phyloP scores from a whole-genome alignment of 2,797 vertebrate genomes.

The Molossus alvarezi region DNA sequence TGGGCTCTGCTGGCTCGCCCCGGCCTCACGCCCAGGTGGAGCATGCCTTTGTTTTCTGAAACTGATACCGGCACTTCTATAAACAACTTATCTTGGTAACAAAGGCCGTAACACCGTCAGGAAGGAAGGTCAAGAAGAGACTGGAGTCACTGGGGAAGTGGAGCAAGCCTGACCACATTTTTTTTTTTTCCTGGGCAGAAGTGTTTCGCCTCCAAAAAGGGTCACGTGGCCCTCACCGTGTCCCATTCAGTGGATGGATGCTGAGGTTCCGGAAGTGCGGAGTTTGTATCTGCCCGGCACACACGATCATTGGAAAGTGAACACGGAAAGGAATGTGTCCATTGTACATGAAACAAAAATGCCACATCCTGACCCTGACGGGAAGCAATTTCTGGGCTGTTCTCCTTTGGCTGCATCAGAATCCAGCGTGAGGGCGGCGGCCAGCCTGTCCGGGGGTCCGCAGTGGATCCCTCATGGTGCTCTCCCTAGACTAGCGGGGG shows the following conservation, averaged over 20 bases:
- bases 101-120: slow-evolving; percentile 61
- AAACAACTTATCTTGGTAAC: slow-evolving; percentile 83
- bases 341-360: background rate
- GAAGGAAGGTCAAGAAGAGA: slow-evolving; percentile 81
- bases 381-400: background rate
- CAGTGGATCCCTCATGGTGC: too few relatives aligned
- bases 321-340: slow-evolving; percentile 32
- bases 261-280: background rate
- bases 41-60: slow-evolving; percentile 67
- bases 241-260: background rate
- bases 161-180: background rate
- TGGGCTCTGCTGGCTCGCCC: background rate
- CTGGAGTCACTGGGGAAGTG: slow-evolving; percentile 39
- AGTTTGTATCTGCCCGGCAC: background rate
- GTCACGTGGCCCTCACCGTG: slow-evolving; percentile 33
- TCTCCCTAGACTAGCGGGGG: accelerated
- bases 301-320: slow-evolving; percentile 56
- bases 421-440: background rate
- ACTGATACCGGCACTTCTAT: slow-evolving; percentile 46
- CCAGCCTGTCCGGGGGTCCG: too few relatives aligned
- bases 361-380: background rate
- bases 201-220: slow-evolving; percentile 46
- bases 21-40: background rate
- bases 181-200: slow-evolving; percentile 6
- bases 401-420: background rate